Conservation (phyloP, 2,113 vertebrate genomes). For the Oxygymnocypris stewartii region DNA sequence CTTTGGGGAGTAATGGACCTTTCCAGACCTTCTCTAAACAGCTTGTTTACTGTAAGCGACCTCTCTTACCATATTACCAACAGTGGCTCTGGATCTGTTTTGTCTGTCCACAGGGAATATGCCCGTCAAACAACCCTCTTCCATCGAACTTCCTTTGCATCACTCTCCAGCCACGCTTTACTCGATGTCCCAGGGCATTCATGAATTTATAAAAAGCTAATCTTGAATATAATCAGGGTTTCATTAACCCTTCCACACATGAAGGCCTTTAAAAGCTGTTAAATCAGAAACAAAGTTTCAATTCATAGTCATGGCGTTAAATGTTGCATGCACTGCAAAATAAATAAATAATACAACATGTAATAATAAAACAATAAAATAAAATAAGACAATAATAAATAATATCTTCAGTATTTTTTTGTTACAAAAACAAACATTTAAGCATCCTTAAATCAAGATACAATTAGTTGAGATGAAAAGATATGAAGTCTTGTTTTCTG, state of each 20-base stretch:
- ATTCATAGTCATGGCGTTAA: no score
- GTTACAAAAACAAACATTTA: no score
- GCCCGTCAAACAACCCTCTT: conserved; percentile 27
- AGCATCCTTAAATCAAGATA: no score
- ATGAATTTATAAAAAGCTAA: neutral
- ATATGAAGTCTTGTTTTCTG: no score
- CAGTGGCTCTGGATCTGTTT: conserved; percentile 72
- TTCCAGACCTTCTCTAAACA: conserved; percentile 74
- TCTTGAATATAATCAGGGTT: neutral
- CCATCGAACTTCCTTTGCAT: neutral
- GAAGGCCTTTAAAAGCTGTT: neutral
- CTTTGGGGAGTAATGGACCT: conserved; percentile 73
- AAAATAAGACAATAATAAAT: no score
- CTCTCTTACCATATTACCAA: conserved; percentile 78
- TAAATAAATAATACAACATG: neutral
- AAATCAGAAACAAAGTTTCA: neutral
- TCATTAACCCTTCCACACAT: neutral
- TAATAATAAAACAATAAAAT: no score
- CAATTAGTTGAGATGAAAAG: no score
- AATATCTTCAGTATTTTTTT: no score
- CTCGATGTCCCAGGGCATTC: neutral
- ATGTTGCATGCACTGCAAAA: neutral
- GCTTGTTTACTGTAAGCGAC: conserved; percentile 74
- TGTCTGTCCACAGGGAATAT: conserved; percentile 69
- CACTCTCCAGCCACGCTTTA: neutral